Conservation (phyloP, 2,113 vertebrate genomes). For the Salminus brasiliensis region DNA sequence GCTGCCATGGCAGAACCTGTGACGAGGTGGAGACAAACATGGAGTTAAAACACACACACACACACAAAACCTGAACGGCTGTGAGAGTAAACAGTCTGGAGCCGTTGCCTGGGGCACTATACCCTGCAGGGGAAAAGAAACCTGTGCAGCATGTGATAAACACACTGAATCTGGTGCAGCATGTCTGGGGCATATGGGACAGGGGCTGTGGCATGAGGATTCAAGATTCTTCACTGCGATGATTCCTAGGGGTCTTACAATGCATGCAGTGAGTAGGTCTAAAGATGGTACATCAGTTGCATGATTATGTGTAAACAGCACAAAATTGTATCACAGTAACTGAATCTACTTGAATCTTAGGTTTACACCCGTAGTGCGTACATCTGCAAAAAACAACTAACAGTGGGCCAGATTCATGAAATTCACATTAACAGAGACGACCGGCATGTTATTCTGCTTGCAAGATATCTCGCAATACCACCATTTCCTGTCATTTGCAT, state of each 20-base stretch:
- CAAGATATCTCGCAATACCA: no score
- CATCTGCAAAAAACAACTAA: no score
- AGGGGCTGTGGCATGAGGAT: neutral
- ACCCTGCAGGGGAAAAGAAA: conserved; percentile 47
- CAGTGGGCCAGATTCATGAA: no score
- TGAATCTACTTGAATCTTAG: no score
- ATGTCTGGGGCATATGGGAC: conserved; percentile 31
- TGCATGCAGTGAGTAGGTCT: no score
- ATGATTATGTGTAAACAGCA: no score
- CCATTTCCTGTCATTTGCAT: no score
- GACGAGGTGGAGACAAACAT: conserved; percentile 56
- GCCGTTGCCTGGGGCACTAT: conserved; percentile 56
- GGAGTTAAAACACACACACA: conserved; percentile 47
- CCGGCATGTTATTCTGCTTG: no score
- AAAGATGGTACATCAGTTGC: no score
- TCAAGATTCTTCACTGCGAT: neutral
- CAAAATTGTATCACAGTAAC: no score
- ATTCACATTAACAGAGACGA: no score
- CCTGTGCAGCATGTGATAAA: conserved; percentile 52
- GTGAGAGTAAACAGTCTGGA: conserved; percentile 45
- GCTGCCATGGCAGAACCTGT: conserved; percentile 86
- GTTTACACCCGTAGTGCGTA: no score
- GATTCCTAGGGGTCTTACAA: neutral
- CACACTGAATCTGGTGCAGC: conserved; percentile 39
- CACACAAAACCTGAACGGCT: neutral